Evolutionary conservation across 2,113 vertebrate species (phyloP), one percentile per base, ranked within the genome.

Genomic region (Ammodytes marinus): DNA sequence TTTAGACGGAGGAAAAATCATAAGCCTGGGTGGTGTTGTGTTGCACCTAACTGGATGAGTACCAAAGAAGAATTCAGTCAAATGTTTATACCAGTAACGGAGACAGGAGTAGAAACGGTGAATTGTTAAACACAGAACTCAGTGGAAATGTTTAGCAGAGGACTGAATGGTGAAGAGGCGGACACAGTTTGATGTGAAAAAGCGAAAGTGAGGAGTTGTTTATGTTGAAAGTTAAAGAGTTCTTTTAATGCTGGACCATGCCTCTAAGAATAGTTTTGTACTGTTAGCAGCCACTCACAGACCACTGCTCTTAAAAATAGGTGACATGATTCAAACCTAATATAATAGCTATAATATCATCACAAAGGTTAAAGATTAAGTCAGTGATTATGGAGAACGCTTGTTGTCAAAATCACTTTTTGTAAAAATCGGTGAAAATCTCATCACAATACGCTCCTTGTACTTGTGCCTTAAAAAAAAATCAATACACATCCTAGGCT

Each of bases 101-200:
- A 85, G 79, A 90, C 80, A 87, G 61, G 8, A 67, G 86, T 80
- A 86, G 72, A 85, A 77, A 88, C 77, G 73, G 81, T 90, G 88
- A 77, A 69, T 61, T 90, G 87, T 93, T 92, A 90, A 83, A 90
- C 80, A 90, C 82, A 87, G 59, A 86, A 78, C 80, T 85, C 17
- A 35, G 66, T 84, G 91, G 65, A 82, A 81, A 89, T 88, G 91
- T 88, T 84, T 60, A 82, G 83, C 75, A 55, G 68, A 77, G 76
- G 83, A 79, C 72, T 85, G 67, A 78, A 74, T 83, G 84, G 91
- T 88, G 86, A 73, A 71, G 49, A 74, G 83, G 90, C 86, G 53
- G 77, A 90, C 85, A 53, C 42, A 54, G 75, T 83, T 82, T 71
- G 71, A 85, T 55, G 83, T 76, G 71, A 73, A 45, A 90, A 69